Evolutionary conservation across 2,797 vertebrate species (phyloP).

Genomic region (Heteromormyrus szaboi): DNA sequence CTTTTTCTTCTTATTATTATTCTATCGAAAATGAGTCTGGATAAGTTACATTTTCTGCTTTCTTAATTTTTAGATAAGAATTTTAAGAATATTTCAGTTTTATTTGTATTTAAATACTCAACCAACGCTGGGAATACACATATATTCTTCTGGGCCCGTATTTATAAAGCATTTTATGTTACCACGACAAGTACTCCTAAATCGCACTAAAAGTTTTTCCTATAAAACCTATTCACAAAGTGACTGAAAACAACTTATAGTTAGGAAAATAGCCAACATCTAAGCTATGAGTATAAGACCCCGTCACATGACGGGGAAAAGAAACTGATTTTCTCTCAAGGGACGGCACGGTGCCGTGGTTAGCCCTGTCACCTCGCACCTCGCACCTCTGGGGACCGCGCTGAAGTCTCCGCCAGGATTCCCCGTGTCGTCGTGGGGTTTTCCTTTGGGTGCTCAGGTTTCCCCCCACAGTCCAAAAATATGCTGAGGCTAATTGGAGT

Average conservation of each 20-base stretch:
- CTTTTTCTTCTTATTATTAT: neutral
- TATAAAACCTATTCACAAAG: neutral
- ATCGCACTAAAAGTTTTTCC: neutral
- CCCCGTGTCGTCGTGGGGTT: neutral
- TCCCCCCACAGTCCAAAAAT: neutral
- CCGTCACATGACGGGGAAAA: neutral
- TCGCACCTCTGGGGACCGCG: neutral
- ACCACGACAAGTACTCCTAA: neutral
- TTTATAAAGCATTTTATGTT: neutral
- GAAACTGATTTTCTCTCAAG: neutral
- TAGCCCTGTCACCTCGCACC: neutral
- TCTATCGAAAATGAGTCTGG: neutral
- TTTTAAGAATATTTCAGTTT: neutral
- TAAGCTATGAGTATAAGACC: neutral
- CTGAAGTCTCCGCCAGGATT: neutral
- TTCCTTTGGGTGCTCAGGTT: neutral
- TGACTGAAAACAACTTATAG: neutral
- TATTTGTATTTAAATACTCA: neutral
- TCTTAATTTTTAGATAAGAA: neutral
- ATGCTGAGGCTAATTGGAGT: neutral
- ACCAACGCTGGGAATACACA: neutral
- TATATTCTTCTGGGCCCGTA: neutral
- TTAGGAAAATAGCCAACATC: neutral
- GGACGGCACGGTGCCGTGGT: neutral
- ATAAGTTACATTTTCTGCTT: neutral